Percentiles rank a stretch among this genome's conserved stretches.
Evolutionary conservation across 2,888 invertebrate genomes (phyloP).

Genomic region (Oegoconia quadripuncta): DNA sequence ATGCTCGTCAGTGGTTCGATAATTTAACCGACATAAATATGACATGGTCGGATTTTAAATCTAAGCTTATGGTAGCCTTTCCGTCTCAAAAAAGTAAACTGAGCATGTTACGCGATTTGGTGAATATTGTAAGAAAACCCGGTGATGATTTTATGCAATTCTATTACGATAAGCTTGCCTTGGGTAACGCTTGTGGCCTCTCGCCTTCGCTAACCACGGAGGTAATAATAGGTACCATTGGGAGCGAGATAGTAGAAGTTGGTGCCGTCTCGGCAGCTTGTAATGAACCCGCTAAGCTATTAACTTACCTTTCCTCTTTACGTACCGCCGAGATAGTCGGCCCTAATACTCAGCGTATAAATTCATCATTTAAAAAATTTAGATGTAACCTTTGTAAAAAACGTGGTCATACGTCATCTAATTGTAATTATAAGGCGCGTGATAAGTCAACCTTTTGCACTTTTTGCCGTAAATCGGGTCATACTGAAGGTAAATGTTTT

Average conservation of each 20-base stretch:
- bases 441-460: neutral
- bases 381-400: constrained; percentile 1
- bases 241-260: constrained; percentile 1
- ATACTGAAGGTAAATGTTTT: neutral
- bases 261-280: constrained; percentile 4
- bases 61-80: neutral
- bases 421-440: neutral
- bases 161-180: constrained; percentile 3
- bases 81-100: constrained; percentile 2
- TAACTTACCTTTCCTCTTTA: constrained; percentile 2
- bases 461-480: constrained; percentile 1
- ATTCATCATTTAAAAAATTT: neutral
- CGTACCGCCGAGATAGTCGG: neutral
- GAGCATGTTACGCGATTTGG: constrained; percentile 3
- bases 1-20: neutral
- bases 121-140: too few relatives aligned
- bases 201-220: constrained; percentile 1
- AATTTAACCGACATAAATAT: neutral
- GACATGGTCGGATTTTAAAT: constrained; percentile 2
- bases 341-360: neutral
- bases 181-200: constrained; percentile 5
- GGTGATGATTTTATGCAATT: too few relatives aligned
- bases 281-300: neutral
- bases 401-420: constrained; percentile 1
- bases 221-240: constrained; percentile 5